Base-by-base conservation (phyloP, 1,140 invertebrate genomes). In the Sminthurides bifidus region DNA sequence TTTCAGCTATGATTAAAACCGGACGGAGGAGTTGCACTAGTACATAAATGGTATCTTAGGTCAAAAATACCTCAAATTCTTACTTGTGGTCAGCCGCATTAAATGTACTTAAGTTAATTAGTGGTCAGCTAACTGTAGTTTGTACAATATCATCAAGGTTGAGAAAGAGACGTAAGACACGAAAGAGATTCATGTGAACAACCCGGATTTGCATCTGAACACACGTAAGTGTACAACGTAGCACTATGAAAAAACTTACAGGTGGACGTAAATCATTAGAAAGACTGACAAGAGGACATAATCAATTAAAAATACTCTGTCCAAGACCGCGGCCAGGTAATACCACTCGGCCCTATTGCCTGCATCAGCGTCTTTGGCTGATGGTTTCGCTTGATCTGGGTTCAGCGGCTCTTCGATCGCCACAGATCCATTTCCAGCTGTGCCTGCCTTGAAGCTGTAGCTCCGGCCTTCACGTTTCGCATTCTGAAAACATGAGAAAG, bases 341-440 rank as follows among this genome's bases (percentile, higher is more conserved):
- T 6, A 12, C 46, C 46, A 49, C 21, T 49, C 46, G 5, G 46
- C 46, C 17, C 35, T 49, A 21, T 31, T 49, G n/a, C 46, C 31
- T n/a, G 15, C 29, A 17, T 49, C 46, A 15, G 46, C 35, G 15
- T 29, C 27, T 26, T 33, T 49, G 41, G 6, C 12, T 14, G 41
- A 6, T 10, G 46, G 46, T 35, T 29, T 10, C 12, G 46, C 29
- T 8, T 29, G 4, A 12, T 33, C 10, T 12, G 4, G 8, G 3
- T 33, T 5, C 46, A 49, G 8, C 17, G 29, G 26, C 3, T 49
- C 46, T 26, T 49, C 46, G 14, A 49, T 21, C 6, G 46, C 46
- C 24, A 49, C 44, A 6, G 44, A 48, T 12, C 44, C 46, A 33
- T 49, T 49, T 49, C 27, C 46, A 33, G 24, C 10, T 8, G 26